Percentiles rank a stretch among this genome's conserved stretches.
Evolutionary conservation across 2,888 invertebrate species (phyloP).

Genomic region (Clistopyga incitator): DNA sequence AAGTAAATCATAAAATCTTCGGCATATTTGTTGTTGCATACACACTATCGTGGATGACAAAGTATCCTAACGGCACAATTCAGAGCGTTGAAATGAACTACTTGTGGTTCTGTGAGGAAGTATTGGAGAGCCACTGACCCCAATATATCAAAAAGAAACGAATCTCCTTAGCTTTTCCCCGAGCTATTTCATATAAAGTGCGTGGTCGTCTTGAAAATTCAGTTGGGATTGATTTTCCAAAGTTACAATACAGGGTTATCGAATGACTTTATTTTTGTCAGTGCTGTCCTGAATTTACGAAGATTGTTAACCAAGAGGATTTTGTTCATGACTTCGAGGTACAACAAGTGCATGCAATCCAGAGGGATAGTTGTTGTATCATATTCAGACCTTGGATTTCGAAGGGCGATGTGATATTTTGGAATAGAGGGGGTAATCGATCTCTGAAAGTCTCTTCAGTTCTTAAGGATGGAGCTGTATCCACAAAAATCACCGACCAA

Average conservation of each 20-base stretch:
- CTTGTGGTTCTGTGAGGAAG: conserved; percentile 11
- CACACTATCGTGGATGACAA: conserved; percentile 27
- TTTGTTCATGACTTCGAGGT: too few relatives aligned
- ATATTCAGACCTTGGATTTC: too few relatives aligned
- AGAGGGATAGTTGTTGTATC: too few relatives aligned
- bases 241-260: conserved; percentile 6
- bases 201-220: conserved; percentile 35
- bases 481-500: too few relatives aligned
- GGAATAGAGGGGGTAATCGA: too few relatives aligned
- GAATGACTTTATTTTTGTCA: background rate
- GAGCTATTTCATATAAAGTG: conserved; percentile 1
- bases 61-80: conserved; percentile 42
- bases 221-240: background rate
- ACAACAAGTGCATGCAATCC: too few relatives aligned
- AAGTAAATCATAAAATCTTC: conserved; percentile 34
- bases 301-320: too few relatives aligned
- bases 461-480: too few relatives aligned
- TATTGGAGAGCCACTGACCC: conserved; percentile 8
- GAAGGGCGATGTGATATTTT: too few relatives aligned
- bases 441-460: too few relatives aligned
- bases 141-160: conserved; percentile 37
- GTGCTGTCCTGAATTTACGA: too few relatives aligned
- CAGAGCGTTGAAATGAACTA: conserved; percentile 22
- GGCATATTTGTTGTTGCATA: conserved; percentile 33
- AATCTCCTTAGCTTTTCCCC: conserved; percentile 43